Evolutionary conservation across 2,888 invertebrate genomes (phyloP), one percentile per base, ranked within the genome.

Genomic region (Hymenopus coronatus): DNA sequence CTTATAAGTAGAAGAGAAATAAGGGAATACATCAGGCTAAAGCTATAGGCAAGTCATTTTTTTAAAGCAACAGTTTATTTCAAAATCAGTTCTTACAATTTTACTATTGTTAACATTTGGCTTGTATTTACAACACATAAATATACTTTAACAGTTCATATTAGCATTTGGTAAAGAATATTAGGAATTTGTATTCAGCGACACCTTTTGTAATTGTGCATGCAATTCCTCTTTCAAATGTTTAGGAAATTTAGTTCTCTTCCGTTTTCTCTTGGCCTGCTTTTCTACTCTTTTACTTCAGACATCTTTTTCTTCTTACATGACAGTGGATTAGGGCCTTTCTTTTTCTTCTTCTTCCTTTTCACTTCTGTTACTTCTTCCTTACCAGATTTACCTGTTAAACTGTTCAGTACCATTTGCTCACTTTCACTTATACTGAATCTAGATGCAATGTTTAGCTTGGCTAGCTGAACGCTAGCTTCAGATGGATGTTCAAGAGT

Each of bases 261-360:
- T 94, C 93, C 93, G 90, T 92, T 92, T 91, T 93, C 93, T 33
- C 93, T 91, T 91, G 92, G 92, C 85, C 92, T 92, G 89, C 89
- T 92, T 89, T 91, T 92, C 89, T 90, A 89, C 88, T 88, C 82
- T 90, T 91, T 91, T 70, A 89, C 33, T 88, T 85, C 91, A 83
- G 88, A 90, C 82, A 91, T 92, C 89, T 93, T 93, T 89, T 93
- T 93, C 93, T 97, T 98, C 92, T 97, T 97, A 93, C 98, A 98
- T 28, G 98, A 98, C 33, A 98, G 93, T 0, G 98, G 98, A 94
- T 98, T 98, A 0, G 98, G 97, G 90, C 97, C 97, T 89, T 93
- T 94, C 91, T 94, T 95, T 90, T 94, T 95, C 91, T 93, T 95
- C 84, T 92, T 91, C 91, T 93, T 94, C 25, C 54, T 70, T 70